Evolutionary conservation across 2,888 invertebrate species (phyloP).

Genomic region (Sympetrum striolatum): DNA sequence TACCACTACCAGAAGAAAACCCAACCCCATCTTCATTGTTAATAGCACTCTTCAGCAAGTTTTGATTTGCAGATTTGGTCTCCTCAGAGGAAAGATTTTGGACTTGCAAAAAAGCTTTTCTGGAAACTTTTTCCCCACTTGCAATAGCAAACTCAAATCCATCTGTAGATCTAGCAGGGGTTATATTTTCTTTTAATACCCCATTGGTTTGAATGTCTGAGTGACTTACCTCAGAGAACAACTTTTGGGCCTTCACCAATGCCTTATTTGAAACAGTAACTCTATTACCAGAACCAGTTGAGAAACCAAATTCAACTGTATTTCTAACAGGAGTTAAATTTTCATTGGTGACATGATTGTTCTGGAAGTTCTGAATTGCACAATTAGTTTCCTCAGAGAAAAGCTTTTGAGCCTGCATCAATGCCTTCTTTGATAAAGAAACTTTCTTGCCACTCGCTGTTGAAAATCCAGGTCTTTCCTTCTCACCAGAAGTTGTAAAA

Average conservation of each 20-base stretch:
- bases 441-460: slow-evolving; percentile 55
- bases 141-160: slow-evolving; percentile 50
- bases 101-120: slow-evolving; percentile 57
- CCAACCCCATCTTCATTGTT: slow-evolving; percentile 46
- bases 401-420: slow-evolving; percentile 48
- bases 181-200: background rate
- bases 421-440: slow-evolving; percentile 50
- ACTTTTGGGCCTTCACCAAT: slow-evolving; percentile 45
- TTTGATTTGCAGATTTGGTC: background rate
- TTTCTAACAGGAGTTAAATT: background rate
- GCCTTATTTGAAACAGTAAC: slow-evolving; percentile 52
- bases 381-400: slow-evolving; percentile 45
- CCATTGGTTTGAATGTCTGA: no score
- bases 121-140: slow-evolving; percentile 59
- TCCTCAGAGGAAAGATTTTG: slow-evolving; percentile 52
- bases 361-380: background rate
- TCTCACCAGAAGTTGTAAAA: background rate
- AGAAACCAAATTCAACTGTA: background rate
- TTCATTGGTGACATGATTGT: background rate
- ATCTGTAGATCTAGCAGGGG: background rate
- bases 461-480: slow-evolving; percentile 51
- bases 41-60: no score
- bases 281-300: slow-evolving; percentile 51
- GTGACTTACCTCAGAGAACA: slow-evolving; percentile 5
- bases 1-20: slow-evolving; percentile 58